phyloP scores from a whole-genome alignment of 2,113 vertebrate species.

The Corythaixoides concolor region DNA sequence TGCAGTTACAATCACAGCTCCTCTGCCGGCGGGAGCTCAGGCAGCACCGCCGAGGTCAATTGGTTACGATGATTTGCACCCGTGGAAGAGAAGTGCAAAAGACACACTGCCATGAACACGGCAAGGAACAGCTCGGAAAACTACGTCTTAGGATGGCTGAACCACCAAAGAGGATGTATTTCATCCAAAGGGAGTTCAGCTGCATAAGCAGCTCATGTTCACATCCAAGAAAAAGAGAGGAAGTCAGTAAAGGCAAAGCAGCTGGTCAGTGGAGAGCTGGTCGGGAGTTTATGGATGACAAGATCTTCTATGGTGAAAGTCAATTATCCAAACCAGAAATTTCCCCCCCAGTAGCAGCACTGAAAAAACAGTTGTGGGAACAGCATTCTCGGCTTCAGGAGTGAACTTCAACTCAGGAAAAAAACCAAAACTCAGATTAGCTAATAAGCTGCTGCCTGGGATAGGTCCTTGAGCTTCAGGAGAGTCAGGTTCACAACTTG shows the following conservation, averaged over 20 bases:
- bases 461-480: neutral
- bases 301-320: neutral
- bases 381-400: neutral
- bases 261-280: neutral
- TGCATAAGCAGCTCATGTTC: neutral
- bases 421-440: accelerated
- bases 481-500: neutral
- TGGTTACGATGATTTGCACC: neutral
- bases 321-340: neutral
- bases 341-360: neutral
- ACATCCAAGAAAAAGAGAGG: neutral
- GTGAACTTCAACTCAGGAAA: neutral
- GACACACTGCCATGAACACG: neutral
- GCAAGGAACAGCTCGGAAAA: neutral
- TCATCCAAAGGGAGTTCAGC: neutral
- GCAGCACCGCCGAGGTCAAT: neutral
- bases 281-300: neutral
- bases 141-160: neutral
- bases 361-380: neutral
- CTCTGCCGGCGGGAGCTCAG: neutral
- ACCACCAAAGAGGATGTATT: neutral
- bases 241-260: neutral
- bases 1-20: neutral
- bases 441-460: neutral
- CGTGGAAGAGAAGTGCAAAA: neutral